Base-by-base conservation (phyloP, 2,797 vertebrate species). In the Poecile montanus region DNA sequence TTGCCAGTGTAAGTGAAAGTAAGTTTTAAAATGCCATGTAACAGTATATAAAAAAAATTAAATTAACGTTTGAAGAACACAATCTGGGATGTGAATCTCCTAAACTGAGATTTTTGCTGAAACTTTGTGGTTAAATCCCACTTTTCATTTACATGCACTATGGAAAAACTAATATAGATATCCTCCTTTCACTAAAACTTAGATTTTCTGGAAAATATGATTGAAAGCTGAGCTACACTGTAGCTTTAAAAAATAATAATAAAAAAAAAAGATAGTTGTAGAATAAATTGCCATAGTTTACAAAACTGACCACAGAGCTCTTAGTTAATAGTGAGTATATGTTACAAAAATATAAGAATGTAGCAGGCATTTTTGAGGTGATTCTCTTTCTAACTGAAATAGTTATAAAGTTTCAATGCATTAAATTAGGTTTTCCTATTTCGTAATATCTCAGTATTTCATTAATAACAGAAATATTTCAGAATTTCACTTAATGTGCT, bases 121-220 rank as follows among this genome's bases (percentile, higher is more conserved):
- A 84, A 26, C 36, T 87, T 56, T 91, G 61, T 68, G 67, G 66
- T 94, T 89, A 79, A 58, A 91, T 87, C 36, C 36, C 20, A 19
- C 72, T 93, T 94, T 91, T 65, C 76, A 79, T 83, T 77, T 95
- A 84, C 19, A 77, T 11, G 9, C 40, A 26, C n/a, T 83, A 11
- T 73, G 22, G 47, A 66, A 93, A 91, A 95, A 51, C 54, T 78
- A 88, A 67, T 66, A 65, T 56, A 83, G 73, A 56, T 86, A 67
- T 88, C 77, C 91, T 95, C 40, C 51, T 94, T 93, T 89, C 61
- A 44, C n/a, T 75, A 79, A 70, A 91, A 47, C 50, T 93, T 93
- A 71, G 18, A 79, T 94, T 96, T 92, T 82, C 77, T 85, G 79
- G 56, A 87, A 94, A 92, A 73, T 22, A 32, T 76, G 61, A 51